Conservation (phyloP, 2,797 vertebrate species). For the Erpetoichthys calabaricus region DNA sequence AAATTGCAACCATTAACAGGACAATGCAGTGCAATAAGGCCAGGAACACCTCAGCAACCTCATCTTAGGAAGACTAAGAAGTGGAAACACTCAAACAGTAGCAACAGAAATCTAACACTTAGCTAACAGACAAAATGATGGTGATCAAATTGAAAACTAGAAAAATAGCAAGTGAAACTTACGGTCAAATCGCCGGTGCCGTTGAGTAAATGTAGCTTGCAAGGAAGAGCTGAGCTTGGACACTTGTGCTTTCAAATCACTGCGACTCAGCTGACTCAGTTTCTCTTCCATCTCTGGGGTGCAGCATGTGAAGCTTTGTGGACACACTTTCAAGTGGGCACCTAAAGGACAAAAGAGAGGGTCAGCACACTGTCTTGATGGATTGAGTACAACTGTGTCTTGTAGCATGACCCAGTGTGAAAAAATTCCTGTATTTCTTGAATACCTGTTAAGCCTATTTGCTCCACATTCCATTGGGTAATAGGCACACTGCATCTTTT, state of each 20-base stretch:
- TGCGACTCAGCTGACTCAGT: conserved; percentile 77
- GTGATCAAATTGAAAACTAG: conserved; percentile 19
- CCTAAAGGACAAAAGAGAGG: conserved; percentile 45
- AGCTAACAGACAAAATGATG: not conserved
- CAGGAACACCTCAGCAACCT: no score
- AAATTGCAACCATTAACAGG: no score
- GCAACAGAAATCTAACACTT: no score
- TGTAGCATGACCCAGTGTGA: no score
- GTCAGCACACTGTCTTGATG: not conserved
- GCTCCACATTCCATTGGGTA: no score
- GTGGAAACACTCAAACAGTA: no score
- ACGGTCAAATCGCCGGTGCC: conserved; percentile 90
- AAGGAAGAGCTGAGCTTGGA: conserved; percentile 67
- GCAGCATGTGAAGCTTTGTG: conserved; percentile 84
- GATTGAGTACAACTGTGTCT: no score
- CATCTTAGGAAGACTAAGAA: no score
- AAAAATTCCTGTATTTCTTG: no score
- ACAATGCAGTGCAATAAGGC: no score
- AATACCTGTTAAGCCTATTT: no score
- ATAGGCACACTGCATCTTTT: no score
- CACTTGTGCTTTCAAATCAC: conserved; percentile 73
- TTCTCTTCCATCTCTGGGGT: conserved; percentile 94
- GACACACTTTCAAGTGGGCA: conserved; percentile 83
- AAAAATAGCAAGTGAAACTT: conserved; percentile 33
- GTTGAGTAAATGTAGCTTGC: conserved; percentile 72